Evolutionary conservation across 2,797 vertebrate genomes (phyloP), one percentile per base, ranked within the genome.

Genomic region (Semotilus atromaculatus): DNA sequence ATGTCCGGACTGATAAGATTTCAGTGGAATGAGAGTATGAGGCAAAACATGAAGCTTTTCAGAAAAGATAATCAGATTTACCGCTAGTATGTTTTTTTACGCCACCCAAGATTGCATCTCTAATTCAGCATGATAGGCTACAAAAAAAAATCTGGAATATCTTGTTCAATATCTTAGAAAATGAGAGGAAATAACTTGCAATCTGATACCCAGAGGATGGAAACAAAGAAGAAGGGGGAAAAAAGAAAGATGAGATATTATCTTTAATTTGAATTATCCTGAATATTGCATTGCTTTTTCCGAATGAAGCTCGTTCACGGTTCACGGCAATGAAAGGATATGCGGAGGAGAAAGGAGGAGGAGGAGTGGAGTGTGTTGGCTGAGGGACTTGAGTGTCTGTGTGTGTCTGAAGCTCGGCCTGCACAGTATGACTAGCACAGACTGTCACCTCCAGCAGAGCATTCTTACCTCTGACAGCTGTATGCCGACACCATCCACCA

Each of bases 401-500:
- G 31, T 86, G 76, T 31, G 45, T 70, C 72, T 77, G 26, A 86
- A 86, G 64, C 81, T 48, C 36, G 51, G 62, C 73, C 74, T 85
- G 76, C 68, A 66, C 80, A 85, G 80, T 79, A 40, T 66, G 70
- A 88, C 78, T 78, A 68, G 72, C 72, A 75, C 78, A 16, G 31
- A 67, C 71, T 81, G 74, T 86, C 87, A 85, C 76, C 77, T 83
- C 64, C 68, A 71, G 80, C 74, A 53, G 67, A 60, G 79, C 64
- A 60, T 71, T 86, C 74, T 68, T 73, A 80, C 82, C 78, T 78
- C 68, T 84, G 82, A 81, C 79, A 74, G 81, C 79, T 84, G 45
- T 77, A 79, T 86, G 60, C 82, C 64, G n/a, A 83, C 86, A 87
- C 71, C 68, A 75, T 84, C 64, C 77, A 84, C 34, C 77, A 48